A percentile compares a stretch with the other conserved stretches of the same genome.
phyloP scores from a whole-genome alignment of 2,113 vertebrate genomes.

The Riparia riparia region DNA sequence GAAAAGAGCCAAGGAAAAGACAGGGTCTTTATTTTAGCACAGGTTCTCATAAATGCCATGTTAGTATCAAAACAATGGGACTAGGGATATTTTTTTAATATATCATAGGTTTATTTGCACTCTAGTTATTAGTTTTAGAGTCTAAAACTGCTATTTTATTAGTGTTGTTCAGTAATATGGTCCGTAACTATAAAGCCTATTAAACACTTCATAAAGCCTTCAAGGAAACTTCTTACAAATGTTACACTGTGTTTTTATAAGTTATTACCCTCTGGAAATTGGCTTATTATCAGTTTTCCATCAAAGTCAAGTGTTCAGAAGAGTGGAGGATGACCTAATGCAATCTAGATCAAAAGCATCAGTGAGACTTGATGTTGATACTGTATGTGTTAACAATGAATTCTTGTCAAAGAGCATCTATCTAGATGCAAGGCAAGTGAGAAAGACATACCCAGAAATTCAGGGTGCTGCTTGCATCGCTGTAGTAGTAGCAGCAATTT shows the following conservation, averaged over 20 bases:
- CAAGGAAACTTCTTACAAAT: constrained; percentile 8
- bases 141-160: constrained; percentile 31
- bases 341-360: background rate
- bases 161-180: constrained; percentile 31
- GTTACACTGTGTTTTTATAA: background rate
- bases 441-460: background rate
- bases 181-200: constrained; percentile 26
- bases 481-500: background rate
- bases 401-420: background rate
- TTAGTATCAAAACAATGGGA: background rate
- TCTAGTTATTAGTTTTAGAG: background rate
- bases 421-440: background rate
- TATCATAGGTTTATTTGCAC: background rate
- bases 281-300: constrained; percentile 16
- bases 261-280: constrained; percentile 17
- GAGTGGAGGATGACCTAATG: background rate
- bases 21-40: background rate
- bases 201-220: constrained; percentile 57
- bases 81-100: background rate
- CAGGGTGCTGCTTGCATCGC: background rate
- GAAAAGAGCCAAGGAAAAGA: background rate
- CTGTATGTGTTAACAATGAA: background rate
- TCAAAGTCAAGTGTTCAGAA: constrained; percentile 2
- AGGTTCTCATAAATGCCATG: background rate
- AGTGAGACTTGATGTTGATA: background rate